These are phyloP conservation scores for Noctua janthe DNA, from an alignment of 2,888 invertebrate species.

Conservation along the genomic window DNA sequence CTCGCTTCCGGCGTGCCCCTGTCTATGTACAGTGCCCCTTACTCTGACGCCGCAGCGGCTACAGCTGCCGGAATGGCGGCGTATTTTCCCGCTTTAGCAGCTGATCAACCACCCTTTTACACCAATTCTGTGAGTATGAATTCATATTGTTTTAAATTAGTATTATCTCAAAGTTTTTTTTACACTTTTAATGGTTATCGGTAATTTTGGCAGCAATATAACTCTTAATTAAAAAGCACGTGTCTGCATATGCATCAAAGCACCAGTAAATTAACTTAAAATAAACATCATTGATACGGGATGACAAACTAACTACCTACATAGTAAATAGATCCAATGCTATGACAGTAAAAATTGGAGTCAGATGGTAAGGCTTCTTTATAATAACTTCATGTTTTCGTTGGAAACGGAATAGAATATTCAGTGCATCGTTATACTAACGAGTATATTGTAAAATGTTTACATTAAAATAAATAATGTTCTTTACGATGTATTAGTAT, in stretches of 20 bases:
- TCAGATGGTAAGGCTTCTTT: not conserved
- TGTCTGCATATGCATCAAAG: not conserved
- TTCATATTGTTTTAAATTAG: not conserved
- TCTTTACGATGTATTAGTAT: conserved; percentile 30
- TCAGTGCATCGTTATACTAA: conserved; percentile 15
- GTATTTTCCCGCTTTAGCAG: conserved; percentile 95
- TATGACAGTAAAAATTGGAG: not conserved
- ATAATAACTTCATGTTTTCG: not conserved
- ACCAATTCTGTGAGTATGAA: conserved; percentile 94
- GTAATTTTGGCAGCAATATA: conserved; percentile 51
- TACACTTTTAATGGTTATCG: conserved; percentile 14
- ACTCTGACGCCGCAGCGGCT: conserved; percentile 93
- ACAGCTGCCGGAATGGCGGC: conserved; percentile 95
- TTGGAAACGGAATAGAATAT: conserved; percentile 17
- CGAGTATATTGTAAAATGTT: conserved; percentile 25
- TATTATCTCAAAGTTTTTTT: not conserved
- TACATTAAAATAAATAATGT: conserved; percentile 25
- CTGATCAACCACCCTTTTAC: conserved; percentile 96
- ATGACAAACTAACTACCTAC: not conserved
- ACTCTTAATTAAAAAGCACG: conserved; percentile 1
- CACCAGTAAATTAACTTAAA: not conserved
- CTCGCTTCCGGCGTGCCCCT: conserved; percentile 94
- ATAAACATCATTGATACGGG: not conserved
- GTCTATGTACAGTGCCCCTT: conserved; percentile 95
- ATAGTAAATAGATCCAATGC: not conserved